Evolutionary conservation across 2,797 vertebrate genomes (phyloP).

Genomic region (Amazona ochrocephala): DNA sequence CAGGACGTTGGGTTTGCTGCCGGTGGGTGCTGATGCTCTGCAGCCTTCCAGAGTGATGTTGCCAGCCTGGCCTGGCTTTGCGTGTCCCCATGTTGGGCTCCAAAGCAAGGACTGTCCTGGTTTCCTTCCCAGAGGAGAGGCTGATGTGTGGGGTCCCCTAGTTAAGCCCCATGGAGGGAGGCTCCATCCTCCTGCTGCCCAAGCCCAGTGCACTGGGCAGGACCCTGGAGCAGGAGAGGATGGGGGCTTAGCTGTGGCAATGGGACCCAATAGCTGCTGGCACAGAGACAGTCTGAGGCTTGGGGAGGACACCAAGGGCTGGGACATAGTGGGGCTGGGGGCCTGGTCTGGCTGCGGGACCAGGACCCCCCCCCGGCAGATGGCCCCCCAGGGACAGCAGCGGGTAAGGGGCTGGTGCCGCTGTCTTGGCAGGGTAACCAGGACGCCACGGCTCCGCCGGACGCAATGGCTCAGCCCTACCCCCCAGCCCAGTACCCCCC

Average conservation of each 20-base stretch:
- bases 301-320: neutral
- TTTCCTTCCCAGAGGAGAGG: neutral
- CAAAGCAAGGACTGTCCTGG: neutral
- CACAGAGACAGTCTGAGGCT: neutral
- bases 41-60: neutral
- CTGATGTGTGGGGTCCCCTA: too few relatives aligned
- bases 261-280: neutral
- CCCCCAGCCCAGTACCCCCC: conserved; percentile 89
- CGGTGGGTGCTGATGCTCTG: fast-evolving
- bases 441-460: conserved; percentile 91
- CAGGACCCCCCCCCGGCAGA: neutral
- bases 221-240: fast-evolving
- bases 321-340: neutral
- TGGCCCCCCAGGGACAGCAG: fast-evolving
- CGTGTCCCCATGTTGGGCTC: neutral
- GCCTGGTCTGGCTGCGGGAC: neutral
- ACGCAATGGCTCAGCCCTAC: conserved; percentile 93
- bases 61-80: neutral
- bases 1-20: fast-evolving
- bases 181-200: fast-evolving
- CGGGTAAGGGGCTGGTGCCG: neutral
- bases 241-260: neutral
- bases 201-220: fast-evolving
- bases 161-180: fast-evolving
- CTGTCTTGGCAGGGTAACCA: conserved; percentile 86